Base-by-base conservation (phyloP, 2,888 invertebrate genomes). In the Diploptera punctata region DNA sequence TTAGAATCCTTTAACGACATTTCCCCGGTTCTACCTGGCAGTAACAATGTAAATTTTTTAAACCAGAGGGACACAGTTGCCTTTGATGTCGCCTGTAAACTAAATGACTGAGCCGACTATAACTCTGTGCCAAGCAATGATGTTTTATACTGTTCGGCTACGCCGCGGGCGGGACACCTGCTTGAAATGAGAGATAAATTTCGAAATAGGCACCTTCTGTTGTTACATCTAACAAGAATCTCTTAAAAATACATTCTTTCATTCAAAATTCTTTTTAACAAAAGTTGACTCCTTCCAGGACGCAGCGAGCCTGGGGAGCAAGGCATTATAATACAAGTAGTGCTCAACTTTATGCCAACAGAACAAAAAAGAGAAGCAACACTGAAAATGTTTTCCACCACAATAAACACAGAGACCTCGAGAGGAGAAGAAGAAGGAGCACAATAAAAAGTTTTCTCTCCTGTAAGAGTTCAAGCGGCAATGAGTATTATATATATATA, bases 301-400 rank as follows among this genome's bases (percentile, higher is more conserved):
- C 43, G 19, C 16, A 26, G 44, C 21, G 47, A 47, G 24, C 43
- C 43, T 24, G 65, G 43, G 43, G 24, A 44, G 24, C 43, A 44
- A 21, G 44, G 65, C 21, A 65, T 65, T 65, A 65, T 47, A 65
- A 65, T 47, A 47, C 65, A 38, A 47, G 65, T 54, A 54, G n/a
- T n/a, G n/a, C n/a, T n/a, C 26, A 65, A 47, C 65, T 47, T 65
- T 65, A 65, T 65, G 65, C 65, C n/a, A 61, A 61, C 33, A 65
- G 65, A 65, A 65, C 47, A 65, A 29, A 62, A 62, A 43, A 65
- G 44, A 24, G 47, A 18, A 65, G 65, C 65, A 65, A 47, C 65
- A 47, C 65, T 65, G 65, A 65, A 65, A 65, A 65, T 65, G 65
- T 65, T 65, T 65, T 65, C 65, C 65, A 47, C 65, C 43, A 47